A percentile compares a stretch with the other conserved stretches of the same genome.
phyloP scores from a whole-genome alignment of 2,113 vertebrate species.

The Bubalus kerabau region DNA sequence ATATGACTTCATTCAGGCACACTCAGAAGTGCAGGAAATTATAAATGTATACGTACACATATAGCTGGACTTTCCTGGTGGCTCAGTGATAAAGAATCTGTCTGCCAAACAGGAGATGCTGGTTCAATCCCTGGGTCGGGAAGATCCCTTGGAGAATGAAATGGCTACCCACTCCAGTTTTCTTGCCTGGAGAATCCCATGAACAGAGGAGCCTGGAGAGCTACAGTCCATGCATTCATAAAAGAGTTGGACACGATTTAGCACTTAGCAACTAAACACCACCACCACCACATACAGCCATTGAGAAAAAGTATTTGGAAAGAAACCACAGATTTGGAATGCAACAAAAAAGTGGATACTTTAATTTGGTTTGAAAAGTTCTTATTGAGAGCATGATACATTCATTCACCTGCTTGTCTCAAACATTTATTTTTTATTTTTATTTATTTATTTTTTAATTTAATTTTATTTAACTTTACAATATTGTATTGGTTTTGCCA shows the following conservation, averaged over 20 bases:
- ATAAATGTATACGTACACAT: neutral
- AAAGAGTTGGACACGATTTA: neutral
- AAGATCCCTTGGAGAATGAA: neutral
- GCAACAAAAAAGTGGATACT: neutral
- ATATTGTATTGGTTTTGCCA: too few relatives aligned
- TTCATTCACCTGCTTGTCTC: neutral
- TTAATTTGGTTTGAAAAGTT: neutral
- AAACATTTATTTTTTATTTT: neutral
- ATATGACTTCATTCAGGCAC: neutral
- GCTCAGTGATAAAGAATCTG: neutral
- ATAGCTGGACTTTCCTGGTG: neutral
- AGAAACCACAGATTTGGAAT: neutral
- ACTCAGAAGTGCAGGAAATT: neutral
- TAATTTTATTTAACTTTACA: neutral
- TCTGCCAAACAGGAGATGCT: neutral
- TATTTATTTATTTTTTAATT: neutral
- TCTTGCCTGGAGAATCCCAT: neutral
- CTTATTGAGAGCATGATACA: neutral
- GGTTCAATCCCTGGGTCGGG: neutral
- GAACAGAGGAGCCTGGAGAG: neutral
- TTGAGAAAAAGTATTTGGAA: neutral
- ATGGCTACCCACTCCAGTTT: neutral
- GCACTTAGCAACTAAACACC: neutral
- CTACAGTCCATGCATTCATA: neutral
- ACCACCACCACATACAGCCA: neutral